These are phyloP conservation scores for Dicrurus megarhynchus DNA, from an alignment of 2,113 vertebrate genomes.

Conservation along the genomic window DNA sequence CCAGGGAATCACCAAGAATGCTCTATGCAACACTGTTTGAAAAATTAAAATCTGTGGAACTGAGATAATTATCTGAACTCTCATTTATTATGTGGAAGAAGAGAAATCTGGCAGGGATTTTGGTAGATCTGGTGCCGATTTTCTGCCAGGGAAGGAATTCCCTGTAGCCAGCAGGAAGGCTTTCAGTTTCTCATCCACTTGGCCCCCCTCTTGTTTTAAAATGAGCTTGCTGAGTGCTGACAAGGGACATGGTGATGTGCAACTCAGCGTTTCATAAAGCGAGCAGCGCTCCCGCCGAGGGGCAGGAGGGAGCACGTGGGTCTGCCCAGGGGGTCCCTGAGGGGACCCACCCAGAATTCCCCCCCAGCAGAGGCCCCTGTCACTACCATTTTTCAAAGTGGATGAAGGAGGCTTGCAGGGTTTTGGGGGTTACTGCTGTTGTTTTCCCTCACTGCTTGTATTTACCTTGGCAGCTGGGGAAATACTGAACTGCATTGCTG, in stretches of 20 bases:
- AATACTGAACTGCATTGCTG: accelerated
- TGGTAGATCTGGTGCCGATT: neutral
- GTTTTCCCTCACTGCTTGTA: neutral
- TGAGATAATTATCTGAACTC: neutral
- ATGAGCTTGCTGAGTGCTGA: neutral
- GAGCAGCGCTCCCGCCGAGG: accelerated
- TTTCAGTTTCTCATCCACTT: conserved; percentile 20
- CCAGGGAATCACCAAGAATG: neutral
- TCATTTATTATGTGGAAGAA: neutral
- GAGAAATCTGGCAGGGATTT: neutral
- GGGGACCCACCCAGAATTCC: neutral
- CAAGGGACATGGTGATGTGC: neutral
- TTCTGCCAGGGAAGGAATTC: neutral
- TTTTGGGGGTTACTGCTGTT: neutral
- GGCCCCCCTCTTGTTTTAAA: neutral
- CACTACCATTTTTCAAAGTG: neutral
- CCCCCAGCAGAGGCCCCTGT: neutral
- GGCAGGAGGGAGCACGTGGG: neutral
- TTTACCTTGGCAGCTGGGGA: neutral
- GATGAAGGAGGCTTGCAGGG: neutral
- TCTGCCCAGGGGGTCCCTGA: neutral
- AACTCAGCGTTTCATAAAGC: neutral
- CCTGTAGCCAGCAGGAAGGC: neutral
- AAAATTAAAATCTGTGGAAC: neutral
- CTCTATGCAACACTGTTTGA: neutral